These are phyloP conservation scores for Caenorhabditis remanei DNA, from an alignment of 1,140 invertebrate genomes.

Conservation along the genomic window DNA sequence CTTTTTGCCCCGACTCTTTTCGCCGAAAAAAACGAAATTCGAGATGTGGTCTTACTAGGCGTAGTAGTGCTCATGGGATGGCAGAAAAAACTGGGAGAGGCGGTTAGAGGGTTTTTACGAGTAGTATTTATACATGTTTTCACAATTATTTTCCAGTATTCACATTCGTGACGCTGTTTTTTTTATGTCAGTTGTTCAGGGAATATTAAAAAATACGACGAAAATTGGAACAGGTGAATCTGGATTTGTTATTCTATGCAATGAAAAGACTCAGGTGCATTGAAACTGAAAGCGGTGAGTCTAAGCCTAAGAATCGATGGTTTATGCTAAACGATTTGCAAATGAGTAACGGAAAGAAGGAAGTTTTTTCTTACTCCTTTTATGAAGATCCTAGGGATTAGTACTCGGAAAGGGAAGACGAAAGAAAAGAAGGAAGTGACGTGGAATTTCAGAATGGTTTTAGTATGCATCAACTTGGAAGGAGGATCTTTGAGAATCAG, in stretches of 20 bases:
- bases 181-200: background rate
- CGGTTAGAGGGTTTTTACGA: background rate
- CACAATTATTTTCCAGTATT: background rate
- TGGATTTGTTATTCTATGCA: background rate
- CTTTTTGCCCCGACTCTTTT: constrained; percentile 9
- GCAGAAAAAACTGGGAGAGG: background rate
- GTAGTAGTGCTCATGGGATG: background rate
- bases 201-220: background rate
- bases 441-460: background rate
- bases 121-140: constrained; percentile 31
- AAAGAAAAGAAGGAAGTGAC: constrained; percentile 2
- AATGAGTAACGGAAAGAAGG: no score
- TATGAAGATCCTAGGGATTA: no score
- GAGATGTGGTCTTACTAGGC: constrained; percentile 37
- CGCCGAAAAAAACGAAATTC: constrained; percentile 5
- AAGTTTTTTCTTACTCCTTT: no score
- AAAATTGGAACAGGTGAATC: constrained; percentile 14
- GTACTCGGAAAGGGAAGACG: background rate
- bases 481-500: no score
- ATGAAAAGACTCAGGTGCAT: background rate
- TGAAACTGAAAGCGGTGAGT: background rate
- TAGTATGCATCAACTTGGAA: background rate
- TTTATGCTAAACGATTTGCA: no score
- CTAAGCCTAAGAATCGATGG: no score
- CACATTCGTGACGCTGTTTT: background rate